Conservation (phyloP, 2,888 invertebrate genomes). For the Adelognathus sp. region DNA sequence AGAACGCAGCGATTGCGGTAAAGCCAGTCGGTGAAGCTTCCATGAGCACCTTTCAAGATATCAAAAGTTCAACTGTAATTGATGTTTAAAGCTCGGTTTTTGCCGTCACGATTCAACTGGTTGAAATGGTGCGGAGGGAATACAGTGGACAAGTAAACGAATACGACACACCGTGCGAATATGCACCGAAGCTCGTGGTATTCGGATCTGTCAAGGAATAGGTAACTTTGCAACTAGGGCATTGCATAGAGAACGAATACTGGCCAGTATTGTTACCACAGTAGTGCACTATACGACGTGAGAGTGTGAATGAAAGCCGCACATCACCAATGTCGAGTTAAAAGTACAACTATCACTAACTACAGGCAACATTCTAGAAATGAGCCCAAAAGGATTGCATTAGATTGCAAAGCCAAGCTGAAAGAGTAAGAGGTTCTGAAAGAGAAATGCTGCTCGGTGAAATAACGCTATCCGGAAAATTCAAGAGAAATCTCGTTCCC, state of each 20-base stretch:
- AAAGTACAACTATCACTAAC: not conserved
- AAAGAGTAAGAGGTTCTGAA: conserved; percentile 36
- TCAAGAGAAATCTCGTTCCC: conserved; percentile 56
- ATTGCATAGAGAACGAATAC: not conserved
- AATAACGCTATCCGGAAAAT: conserved; percentile 53
- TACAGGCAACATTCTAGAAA: not conserved
- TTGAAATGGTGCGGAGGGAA: not conserved
- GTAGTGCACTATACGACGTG: not conserved
- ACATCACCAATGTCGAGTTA: not conserved
- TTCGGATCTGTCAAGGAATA: not conserved
- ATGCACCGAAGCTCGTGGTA: not conserved
- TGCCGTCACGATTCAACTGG: conserved; percentile 10
- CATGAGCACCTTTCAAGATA: conserved; percentile 31
- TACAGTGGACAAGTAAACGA: not conserved
- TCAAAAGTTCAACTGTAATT: conserved; percentile 57
- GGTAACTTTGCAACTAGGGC: not conserved
- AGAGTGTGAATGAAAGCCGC: not conserved
- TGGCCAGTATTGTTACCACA: not conserved
- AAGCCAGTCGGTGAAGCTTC: conserved; percentile 9
- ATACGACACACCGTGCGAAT: not conserved
- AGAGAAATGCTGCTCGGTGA: conserved; percentile 37
- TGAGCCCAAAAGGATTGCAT: too few relatives aligned
- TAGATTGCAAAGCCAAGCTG: not conserved
- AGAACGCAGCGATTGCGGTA: conserved; percentile 21
- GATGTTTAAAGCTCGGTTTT: conserved; percentile 41